Conservation (phyloP, 92 coral and sea anemone genomes). For the Epizoanthus fatuus region DNA sequence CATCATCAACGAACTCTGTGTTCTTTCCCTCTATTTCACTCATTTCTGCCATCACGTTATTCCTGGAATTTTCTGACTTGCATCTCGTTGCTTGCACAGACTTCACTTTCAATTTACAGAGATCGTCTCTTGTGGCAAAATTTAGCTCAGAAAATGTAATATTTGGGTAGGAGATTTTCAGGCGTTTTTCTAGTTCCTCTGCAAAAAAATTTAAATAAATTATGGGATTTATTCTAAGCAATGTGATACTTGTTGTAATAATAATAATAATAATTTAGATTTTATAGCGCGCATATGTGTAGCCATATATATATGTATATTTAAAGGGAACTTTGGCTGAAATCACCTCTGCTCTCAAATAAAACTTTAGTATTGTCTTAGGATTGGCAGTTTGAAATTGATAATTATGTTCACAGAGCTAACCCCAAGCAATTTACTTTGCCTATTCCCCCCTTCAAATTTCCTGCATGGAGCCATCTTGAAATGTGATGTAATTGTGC, state of each 20-base stretch:
- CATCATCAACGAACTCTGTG: background rate
- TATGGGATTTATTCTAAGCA: background rate
- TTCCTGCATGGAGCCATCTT: background rate
- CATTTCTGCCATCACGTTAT: background rate
- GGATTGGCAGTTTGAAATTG: too few relatives aligned
- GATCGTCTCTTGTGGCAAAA: constrained; percentile 23
- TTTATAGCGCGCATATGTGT: too few relatives aligned
- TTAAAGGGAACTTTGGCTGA: too few relatives aligned
- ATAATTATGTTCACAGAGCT: too few relatives aligned
- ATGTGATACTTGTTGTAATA: background rate
- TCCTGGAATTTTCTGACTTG: background rate
- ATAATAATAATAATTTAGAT: background rate
- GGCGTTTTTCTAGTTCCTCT: constrained; percentile 60
- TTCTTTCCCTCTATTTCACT: background rate
- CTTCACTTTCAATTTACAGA: background rate
- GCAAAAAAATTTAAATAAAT: background rate
- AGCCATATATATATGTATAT: too few relatives aligned
- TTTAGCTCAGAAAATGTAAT: constrained; percentile 62
- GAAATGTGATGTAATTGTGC: background rate
- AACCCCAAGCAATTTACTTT: too few relatives aligned
- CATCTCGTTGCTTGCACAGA: constrained; percentile 2
- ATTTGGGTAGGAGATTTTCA: constrained; percentile 54
- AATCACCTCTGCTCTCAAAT: too few relatives aligned
- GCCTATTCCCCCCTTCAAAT: too few relatives aligned
- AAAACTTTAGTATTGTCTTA: too few relatives aligned